phyloP scores from a whole-genome alignment of 2,888 invertebrate species.

The Tanytarsus gracilentus region DNA sequence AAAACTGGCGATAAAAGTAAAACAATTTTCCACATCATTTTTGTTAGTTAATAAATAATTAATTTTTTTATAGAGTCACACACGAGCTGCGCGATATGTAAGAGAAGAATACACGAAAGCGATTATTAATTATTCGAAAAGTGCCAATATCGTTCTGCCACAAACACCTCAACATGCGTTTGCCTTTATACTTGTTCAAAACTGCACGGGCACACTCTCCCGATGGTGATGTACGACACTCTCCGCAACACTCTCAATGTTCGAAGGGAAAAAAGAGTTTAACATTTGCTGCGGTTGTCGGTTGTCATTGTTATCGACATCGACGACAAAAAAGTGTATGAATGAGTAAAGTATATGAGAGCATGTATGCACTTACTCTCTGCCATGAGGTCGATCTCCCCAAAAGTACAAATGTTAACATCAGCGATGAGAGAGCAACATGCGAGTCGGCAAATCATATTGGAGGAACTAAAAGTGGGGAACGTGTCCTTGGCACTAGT shows the following conservation, averaged over 20 bases:
- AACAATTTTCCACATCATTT: neutral
- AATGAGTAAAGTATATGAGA: neutral
- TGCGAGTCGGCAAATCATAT: neutral
- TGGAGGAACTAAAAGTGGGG: conserved; percentile 7
- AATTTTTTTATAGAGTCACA: neutral
- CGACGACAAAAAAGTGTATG: conserved; percentile 7
- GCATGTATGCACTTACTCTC: neutral
- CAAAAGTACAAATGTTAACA: neutral
- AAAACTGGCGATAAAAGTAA: neutral
- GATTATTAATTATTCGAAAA: neutral
- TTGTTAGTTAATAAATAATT: neutral
- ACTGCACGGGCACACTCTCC: conserved; percentile 15
- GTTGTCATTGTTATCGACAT: conserved; percentile 15
- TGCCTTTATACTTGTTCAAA: conserved; percentile 29
- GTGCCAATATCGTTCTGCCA: conserved; percentile 21
- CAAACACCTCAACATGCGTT: conserved; percentile 10
- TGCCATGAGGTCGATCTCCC: conserved; percentile 5
- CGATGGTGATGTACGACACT: neutral
- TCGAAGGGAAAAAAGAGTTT: no score
- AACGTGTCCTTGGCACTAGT: conserved; percentile 29
- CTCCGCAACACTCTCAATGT: no score
- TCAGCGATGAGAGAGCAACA: conserved; percentile 8
- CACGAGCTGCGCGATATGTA: neutral
- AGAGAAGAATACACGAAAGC: neutral
- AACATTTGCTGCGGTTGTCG: conserved; percentile 16